A percentile compares a stretch with the other conserved stretches of the same genome.
Evolutionary conservation across 2,113 vertebrate genomes (phyloP).

Genomic region (Lanius collurio): DNA sequence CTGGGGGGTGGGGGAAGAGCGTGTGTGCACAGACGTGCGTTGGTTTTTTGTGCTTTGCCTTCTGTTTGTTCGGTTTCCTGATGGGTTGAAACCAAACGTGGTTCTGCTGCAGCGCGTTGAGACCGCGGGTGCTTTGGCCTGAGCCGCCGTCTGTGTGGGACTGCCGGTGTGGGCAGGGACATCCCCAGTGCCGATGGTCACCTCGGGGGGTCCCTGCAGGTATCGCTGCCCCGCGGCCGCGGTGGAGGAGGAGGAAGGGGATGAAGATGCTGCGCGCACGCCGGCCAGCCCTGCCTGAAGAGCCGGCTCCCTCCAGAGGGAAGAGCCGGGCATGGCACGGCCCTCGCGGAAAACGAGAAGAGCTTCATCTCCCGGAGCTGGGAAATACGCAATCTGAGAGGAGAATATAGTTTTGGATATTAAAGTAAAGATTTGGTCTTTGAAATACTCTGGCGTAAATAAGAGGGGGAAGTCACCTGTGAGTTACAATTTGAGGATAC

Average conservation of each 20-base stretch:
- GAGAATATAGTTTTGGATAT: not conserved
- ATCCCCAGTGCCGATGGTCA: not conserved
- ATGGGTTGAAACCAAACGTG: fast-evolving
- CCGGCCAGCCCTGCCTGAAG: not conserved
- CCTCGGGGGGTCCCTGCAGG: not conserved
- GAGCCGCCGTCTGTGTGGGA: fast-evolving
- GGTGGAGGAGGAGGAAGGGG: not conserved
- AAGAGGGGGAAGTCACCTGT: not conserved
- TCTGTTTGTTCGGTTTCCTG: not conserved
- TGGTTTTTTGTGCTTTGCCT: not conserved
- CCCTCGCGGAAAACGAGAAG: fast-evolving
- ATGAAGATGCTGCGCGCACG: not conserved
- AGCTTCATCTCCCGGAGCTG: not conserved
- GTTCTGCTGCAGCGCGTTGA: not conserved
- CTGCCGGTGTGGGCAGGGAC: not conserved
- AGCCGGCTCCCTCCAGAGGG: conserved; percentile 60
- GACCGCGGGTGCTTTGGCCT: not conserved
- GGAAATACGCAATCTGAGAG: fast-evolving
- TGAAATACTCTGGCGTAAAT: not conserved
- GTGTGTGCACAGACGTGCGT: fast-evolving
- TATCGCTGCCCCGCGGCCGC: not conserved
- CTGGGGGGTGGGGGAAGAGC: not conserved
- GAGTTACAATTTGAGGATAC: not conserved
- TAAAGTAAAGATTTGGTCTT: not conserved
- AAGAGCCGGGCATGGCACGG: not conserved